Evolutionary conservation across 1,140 invertebrate species (phyloP).

Genomic region (Ylistrum balloti): DNA sequence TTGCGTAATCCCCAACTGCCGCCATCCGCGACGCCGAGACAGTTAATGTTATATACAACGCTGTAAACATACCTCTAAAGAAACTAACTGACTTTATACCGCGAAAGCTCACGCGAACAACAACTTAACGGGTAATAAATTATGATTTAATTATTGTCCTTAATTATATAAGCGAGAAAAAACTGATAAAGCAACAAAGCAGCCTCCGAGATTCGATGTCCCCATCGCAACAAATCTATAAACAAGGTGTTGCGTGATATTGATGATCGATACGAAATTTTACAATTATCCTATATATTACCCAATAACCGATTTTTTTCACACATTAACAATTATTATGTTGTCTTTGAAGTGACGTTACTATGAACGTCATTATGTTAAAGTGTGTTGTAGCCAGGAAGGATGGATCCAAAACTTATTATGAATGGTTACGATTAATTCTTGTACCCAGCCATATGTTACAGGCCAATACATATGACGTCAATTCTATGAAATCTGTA

Average conservation of each 20-base stretch:
- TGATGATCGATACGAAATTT: background rate
- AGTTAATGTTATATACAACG: background rate
- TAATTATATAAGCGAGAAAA: background rate
- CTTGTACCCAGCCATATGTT: background rate
- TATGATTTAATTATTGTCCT: background rate
- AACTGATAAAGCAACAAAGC: background rate
- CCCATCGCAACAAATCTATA: background rate
- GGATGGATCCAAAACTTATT: background rate
- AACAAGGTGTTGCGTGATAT: background rate
- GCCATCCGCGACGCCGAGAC: background rate
- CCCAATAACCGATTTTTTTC: background rate
- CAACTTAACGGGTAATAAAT: background rate
- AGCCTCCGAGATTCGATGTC: background rate
- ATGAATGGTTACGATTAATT: background rate
- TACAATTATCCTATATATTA: background rate
- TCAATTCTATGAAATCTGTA: background rate
- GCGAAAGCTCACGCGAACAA: background rate
- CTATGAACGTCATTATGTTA: background rate
- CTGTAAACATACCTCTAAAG: background rate
- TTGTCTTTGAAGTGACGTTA: background rate
- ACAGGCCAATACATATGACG: background rate
- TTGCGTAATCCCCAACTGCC: constrained; percentile 7
- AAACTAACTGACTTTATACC: background rate
- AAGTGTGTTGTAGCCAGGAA: background rate
- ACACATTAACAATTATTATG: background rate